Evolutionary conservation across 2,113 vertebrate genomes (phyloP).

Genomic region (Poicephalus meyeri): DNA sequence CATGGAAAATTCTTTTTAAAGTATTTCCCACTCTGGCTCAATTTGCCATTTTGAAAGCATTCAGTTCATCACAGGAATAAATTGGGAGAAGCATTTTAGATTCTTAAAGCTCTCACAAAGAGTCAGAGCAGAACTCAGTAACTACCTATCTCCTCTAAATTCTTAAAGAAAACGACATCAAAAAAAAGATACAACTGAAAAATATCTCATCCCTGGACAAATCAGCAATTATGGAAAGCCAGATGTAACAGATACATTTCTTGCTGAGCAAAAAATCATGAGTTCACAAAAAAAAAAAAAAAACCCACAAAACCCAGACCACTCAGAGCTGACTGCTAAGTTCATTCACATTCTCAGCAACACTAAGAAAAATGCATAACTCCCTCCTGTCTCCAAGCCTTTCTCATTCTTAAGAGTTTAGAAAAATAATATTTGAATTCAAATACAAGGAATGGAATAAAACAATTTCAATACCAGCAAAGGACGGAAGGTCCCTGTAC

Average conservation of each 20-base stretch:
- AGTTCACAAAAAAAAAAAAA: background rate
- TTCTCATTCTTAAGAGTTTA: background rate
- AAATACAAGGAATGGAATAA: background rate
- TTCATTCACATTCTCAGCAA: background rate
- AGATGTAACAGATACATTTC: background rate
- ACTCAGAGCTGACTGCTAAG: background rate
- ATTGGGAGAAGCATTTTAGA: background rate
- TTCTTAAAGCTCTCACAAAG: background rate
- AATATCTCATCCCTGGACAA: background rate
- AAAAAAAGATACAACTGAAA: background rate
- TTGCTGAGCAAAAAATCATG: background rate
- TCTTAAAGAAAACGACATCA: background rate
- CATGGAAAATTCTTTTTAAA: background rate
- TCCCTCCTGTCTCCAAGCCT: background rate
- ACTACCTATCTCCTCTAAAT: background rate
- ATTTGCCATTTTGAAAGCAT: background rate
- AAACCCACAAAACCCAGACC: fast-evolving
- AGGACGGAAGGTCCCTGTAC: background rate
- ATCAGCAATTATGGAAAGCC: background rate
- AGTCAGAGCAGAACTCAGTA: background rate
- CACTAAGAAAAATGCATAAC: fast-evolving
- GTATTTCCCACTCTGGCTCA: background rate
- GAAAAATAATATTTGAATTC: background rate
- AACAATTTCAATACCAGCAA: background rate
- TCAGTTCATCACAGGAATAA: background rate